A percentile compares a stretch with the other conserved stretches of the same genome.
Conservation (phyloP, 2,113 vertebrate genomes). For the Tylochromis polylepis region DNA sequence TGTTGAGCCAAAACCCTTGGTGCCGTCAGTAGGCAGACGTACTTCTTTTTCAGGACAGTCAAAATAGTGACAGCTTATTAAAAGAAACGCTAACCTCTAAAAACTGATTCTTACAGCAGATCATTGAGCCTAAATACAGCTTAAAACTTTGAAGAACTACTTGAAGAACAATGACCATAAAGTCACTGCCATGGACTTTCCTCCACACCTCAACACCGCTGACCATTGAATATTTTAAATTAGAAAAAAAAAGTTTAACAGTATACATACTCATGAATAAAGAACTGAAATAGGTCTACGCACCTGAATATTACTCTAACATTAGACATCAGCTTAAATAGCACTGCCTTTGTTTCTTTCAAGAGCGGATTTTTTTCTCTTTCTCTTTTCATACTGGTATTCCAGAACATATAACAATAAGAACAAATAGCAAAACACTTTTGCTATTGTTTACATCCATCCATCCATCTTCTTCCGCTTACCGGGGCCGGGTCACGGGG, state of each 20-base stretch:
- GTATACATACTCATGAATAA: not conserved
- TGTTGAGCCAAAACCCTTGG: not conserved
- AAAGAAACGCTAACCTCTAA: not conserved
- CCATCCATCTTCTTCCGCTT: too few relatives aligned
- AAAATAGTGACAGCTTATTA: not conserved
- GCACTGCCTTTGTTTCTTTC: not conserved
- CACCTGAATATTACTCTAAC: not conserved
- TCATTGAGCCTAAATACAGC: not conserved
- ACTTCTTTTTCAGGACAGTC: not conserved
- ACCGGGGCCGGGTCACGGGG: too few relatives aligned
- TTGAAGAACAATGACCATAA: not conserved
- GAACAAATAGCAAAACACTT: not conserved
- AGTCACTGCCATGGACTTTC: not conserved
- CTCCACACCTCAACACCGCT: not conserved
- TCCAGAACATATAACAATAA: not conserved
- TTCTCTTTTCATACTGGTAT: not conserved
- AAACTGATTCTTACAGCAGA: not conserved
- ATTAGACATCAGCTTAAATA: not conserved
- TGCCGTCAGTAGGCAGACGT: not conserved
- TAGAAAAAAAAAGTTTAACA: not conserved
- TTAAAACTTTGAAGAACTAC: not conserved
- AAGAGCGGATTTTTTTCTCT: too few relatives aligned
- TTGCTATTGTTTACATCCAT: not conserved
- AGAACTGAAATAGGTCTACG: not conserved
- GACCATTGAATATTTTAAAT: not conserved